These are phyloP conservation scores for Ganaspis sp. DNA, from an alignment of 1,140 invertebrate genomes.

Conservation along the genomic window DNA sequence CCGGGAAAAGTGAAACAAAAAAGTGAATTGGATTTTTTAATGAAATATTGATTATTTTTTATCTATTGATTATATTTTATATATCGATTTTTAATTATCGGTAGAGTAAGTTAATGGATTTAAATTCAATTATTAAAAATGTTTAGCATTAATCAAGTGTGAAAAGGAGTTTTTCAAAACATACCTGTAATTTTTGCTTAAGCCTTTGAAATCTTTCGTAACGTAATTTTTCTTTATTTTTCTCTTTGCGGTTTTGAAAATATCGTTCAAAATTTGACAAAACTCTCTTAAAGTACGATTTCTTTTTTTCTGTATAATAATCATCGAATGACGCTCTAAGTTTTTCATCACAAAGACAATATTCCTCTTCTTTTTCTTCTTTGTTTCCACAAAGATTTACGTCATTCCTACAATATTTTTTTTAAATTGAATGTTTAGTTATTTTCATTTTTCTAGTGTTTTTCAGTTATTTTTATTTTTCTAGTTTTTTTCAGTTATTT, in stretches of 20 bases:
- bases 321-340: slow-evolving; percentile 7
- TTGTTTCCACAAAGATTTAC: not conserved
- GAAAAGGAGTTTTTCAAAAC: too few relatives aligned
- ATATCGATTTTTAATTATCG: too few relatives aligned
- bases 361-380: slow-evolving; percentile 26
- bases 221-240: slow-evolving; percentile 13
- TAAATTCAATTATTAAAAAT: too few relatives aligned
- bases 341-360: slow-evolving; percentile 13
- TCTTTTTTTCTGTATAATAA: not conserved
- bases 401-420: not conserved
- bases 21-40: too few relatives aligned
- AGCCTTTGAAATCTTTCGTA: not conserved
- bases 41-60: too few relatives aligned
- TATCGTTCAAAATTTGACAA: not conserved
- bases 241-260: not conserved
- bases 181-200: not conserved
- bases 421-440: too few relatives aligned
- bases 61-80: too few relatives aligned
- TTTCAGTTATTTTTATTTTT: not conserved
- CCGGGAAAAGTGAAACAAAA: too few relatives aligned
- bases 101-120: too few relatives aligned
- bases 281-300: not conserved
- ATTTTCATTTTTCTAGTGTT: not conserved
- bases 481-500: not conserved
- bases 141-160: too few relatives aligned